These are phyloP conservation scores for Urocitellus parryii DNA, from an alignment of 2,113 vertebrate genomes.

Conservation along the genomic window DNA sequence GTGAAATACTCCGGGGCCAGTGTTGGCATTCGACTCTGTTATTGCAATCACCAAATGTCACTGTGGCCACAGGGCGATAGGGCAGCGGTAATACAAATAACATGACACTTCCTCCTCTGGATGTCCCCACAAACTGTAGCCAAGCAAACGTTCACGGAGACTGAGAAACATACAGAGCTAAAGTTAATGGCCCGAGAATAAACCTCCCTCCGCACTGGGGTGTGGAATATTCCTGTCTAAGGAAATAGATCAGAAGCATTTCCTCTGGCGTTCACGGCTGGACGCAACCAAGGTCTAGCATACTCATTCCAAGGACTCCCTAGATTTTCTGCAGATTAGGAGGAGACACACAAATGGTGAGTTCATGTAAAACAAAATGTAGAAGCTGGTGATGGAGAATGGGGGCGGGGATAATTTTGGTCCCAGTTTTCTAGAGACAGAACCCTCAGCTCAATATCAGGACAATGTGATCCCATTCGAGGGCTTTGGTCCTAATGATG, in stretches of 20 bases:
- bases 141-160: neutral
- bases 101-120: neutral
- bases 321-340: neutral
- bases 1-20: too few species aligned
- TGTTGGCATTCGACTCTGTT: too few species aligned
- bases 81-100: too few species aligned
- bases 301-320: neutral
- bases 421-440: neutral
- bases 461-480: too few species aligned
- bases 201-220: neutral
- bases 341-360: neutral
- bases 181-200: neutral
- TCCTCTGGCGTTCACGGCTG: too few species aligned
- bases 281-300: neutral
- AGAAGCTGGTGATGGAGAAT: neutral
- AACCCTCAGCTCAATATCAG: neutral
- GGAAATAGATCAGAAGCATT: neutral
- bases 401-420: accelerated
- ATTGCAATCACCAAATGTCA: neutral
- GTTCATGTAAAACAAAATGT: neutral
- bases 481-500: too few species aligned
- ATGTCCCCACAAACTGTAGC: neutral
- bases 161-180: neutral
- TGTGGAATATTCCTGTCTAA: neutral
- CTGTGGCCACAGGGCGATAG: accelerated